Base-by-base conservation (phyloP, 2,888 invertebrate species). In the Crematogaster levior region DNA sequence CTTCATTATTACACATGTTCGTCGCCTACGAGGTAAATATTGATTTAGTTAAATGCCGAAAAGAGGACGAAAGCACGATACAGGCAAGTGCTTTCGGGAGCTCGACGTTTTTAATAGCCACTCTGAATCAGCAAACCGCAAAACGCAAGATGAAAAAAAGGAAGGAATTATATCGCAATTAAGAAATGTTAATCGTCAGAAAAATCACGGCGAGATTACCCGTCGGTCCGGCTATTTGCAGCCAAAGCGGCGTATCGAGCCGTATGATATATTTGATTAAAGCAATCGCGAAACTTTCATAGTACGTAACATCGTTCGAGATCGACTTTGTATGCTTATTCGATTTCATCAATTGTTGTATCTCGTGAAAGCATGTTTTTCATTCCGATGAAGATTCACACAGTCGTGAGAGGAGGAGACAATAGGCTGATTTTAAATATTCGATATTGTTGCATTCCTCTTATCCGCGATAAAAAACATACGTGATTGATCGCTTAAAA, bases 1-100 rank as follows among this genome's bases (percentile, higher is more conserved):
- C 56, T 81, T 81, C 43, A 75, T 81, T 75, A 81, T 75, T 81
- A 81, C 63, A 74, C 60, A 34, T 65, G 65, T 27, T 56, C 37
- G 27, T 56, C 37, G 27, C 56, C 15, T 58, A 40, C 46, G 12
- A 34, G 58, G 43, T 56, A 81, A 81, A 81, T 75, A 74, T 81
- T 81, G 81, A 63, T 81, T 75, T 12, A 74, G 21, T 63, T 73
- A 63, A n/a, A 81, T 74, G 24, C 51, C 27, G 24, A 61, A 74
- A 74, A 65, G 30, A 53, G 18, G 30, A 18, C 27, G 46, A 24
- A 48, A 68, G 56, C n/a, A 27, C 48, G 12, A 46, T 43, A 37
- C 27, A 30, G 10, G 4, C 1, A 9, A 61, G 43, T 40, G 27
- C 27, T 58, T 40, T 72, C 40, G n/a, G 46, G 21, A n/a, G 21